Evolutionary conservation across 2,888 invertebrate species (phyloP).

Genomic region (Pheosia tremula): DNA sequence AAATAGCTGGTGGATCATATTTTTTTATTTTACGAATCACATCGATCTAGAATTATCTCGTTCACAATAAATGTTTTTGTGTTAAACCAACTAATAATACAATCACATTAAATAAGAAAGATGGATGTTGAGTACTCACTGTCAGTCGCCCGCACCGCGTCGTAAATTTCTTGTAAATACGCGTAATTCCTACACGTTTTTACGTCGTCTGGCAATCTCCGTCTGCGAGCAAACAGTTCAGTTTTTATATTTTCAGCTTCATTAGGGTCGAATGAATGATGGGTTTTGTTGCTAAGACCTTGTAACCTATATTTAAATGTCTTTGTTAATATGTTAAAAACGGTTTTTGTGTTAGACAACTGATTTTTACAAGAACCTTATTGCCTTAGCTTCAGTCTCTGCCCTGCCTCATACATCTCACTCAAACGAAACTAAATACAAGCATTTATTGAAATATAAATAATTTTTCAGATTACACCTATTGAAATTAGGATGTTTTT

Average conservation of each 20-base stretch:
- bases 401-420: too few species aligned
- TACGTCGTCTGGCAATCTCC: conserved; percentile 86
- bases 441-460: too few species aligned
- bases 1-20: too few species aligned
- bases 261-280: conserved; percentile 19
- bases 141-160: conserved; percentile 86
- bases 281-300: background rate
- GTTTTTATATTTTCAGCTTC: conserved; percentile 15
- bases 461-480: too few species aligned
- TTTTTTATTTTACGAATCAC: too few species aligned
- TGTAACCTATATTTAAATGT: background rate
- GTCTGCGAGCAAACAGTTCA: conserved; percentile 75
- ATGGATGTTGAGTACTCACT: conserved; percentile 78
- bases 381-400: too few species aligned
- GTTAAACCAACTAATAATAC: conserved; percentile 18
- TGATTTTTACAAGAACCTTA: background rate
- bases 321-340: background rate
- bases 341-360: background rate
- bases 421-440: too few species aligned
- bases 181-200: conserved; percentile 87
- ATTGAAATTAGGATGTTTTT: too few species aligned
- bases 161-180: conserved; percentile 89
- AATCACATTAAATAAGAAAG: conserved; percentile 26
- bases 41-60: background rate
- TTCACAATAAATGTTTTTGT: conserved; percentile 5